Evolutionary conservation across 2,888 invertebrate genomes (phyloP), one percentile per base, ranked within the genome.

Genomic region (Lycaena phlaeas): DNA sequence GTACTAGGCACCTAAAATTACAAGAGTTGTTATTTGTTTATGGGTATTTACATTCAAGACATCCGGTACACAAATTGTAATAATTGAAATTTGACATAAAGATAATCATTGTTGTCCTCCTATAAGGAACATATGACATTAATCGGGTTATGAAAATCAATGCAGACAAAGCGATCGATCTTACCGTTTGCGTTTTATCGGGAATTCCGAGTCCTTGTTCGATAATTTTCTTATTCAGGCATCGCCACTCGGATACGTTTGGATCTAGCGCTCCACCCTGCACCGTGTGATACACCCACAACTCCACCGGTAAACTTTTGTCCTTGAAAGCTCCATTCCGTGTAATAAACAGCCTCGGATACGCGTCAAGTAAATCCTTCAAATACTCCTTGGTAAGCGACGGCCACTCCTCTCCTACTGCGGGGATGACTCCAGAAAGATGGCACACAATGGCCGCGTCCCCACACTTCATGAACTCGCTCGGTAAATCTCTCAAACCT

Each of bases 231-330:
- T 87, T 79, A 57, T 91, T 92, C 1, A 95, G 74, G 34, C 89
- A 91, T 14, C 86, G 84, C 73, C 88, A 90, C 46, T 89, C 88
- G 0, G 86, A 82, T 29, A 61, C 74, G 36, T 87, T 85, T 0
- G 93, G 91, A 25, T 89, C 88, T 25, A 93, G 71, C 0, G 94
- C 89, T 6, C 88, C 89, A 0, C 88, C 87, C 10, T 86, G 82
- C 37, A 81, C 86, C 10, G 75, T 79, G 57, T 86, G 85, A 52
- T 87, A 88, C 31, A 87, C 87, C 87, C 90, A 90, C 38, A 94
- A 68, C 38, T 90, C 87, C 0, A 92, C 85, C 0, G 87, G 85
- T 68, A 87, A 72, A 44, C 86, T 86, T 46, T 76, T 77, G 27
- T 74, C 66, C 45, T 69, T 76, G 40, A 79, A 77, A 40, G 66